Evolutionary conservation across 2,888 invertebrate species (phyloP).

Genomic region (Blera fallax): DNA sequence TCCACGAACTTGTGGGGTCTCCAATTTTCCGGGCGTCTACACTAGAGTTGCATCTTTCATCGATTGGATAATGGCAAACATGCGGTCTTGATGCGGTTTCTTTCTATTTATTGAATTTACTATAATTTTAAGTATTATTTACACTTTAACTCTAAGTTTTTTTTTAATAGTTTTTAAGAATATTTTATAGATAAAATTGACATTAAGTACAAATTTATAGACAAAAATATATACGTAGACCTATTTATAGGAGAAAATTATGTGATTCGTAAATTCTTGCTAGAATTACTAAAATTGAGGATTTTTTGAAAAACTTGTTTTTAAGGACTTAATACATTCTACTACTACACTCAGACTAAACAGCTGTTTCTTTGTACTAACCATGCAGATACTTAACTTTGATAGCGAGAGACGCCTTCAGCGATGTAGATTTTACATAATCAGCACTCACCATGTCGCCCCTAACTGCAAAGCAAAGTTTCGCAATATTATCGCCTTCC

Average conservation of each 20-base stretch:
- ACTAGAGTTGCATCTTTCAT: slow-evolving; percentile 80
- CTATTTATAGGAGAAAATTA: not conserved
- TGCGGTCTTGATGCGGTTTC: slow-evolving; percentile 49
- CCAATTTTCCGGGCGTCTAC: slow-evolving; percentile 81
- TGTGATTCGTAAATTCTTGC: not conserved
- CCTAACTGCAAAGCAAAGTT: too few species aligned
- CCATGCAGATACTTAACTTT: too few species aligned
- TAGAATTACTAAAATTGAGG: too few species aligned
- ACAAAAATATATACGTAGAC: not conserved
- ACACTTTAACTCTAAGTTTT: not conserved
- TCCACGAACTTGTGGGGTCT: slow-evolving; percentile 79
- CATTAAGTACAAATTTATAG: slow-evolving; percentile 54
- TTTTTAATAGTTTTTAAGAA: not conserved
- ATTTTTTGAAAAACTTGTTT: too few species aligned
- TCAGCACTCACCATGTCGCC: too few species aligned
- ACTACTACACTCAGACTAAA: too few species aligned
- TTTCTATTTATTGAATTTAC: slow-evolving; percentile 26
- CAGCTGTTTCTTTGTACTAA: too few species aligned
- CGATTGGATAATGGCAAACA: slow-evolving; percentile 80
- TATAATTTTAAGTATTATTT: slow-evolving; percentile 34
- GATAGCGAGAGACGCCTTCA: too few species aligned
- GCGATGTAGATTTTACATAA: too few species aligned
- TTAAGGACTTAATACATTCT: too few species aligned
- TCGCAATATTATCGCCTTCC: too few species aligned
- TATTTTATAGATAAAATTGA: slow-evolving; percentile 6